Conservation (phyloP, 2,113 vertebrate genomes). For the Meleagris gallopavo region DNA sequence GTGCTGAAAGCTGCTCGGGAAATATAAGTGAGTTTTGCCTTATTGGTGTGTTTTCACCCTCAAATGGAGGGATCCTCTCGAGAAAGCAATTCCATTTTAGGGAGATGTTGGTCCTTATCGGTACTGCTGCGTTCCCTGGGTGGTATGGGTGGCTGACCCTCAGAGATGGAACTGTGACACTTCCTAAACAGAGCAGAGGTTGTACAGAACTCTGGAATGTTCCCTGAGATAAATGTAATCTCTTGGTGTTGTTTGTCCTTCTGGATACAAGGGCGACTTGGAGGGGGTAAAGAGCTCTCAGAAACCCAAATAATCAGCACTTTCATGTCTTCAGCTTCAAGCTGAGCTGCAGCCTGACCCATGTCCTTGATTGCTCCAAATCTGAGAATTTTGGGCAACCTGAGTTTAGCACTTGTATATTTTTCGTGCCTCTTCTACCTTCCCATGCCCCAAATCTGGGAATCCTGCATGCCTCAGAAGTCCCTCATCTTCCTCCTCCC, state of each 20-base stretch:
- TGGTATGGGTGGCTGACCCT: too few relatives aligned
- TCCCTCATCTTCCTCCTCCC: neutral
- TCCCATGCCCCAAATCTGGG: neutral
- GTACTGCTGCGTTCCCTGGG: rapidly evolving
- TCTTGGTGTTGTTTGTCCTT: rapidly evolving
- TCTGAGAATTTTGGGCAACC: too few relatives aligned
- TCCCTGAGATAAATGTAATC: neutral
- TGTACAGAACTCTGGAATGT: neutral
- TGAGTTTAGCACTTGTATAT: neutral
- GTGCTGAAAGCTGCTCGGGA: neutral
- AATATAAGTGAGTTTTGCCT: neutral
- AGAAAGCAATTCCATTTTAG: rapidly evolving
- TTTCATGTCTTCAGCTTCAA: too few relatives aligned
- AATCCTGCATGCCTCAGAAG: neutral
- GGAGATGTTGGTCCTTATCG: neutral
- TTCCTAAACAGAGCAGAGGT: neutral
- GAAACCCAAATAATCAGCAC: too few relatives aligned
- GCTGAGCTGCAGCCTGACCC: neutral
- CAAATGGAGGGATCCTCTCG: neutral
- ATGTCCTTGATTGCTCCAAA: rapidly evolving
- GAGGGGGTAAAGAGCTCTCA: neutral
- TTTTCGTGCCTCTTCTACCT: neutral
- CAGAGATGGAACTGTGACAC: neutral
- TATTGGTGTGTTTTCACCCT: neutral
- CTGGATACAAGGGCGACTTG: neutral